Evolutionary conservation across 2,888 invertebrate genomes (phyloP).

Genomic region (Cheilosia pagana): DNA sequence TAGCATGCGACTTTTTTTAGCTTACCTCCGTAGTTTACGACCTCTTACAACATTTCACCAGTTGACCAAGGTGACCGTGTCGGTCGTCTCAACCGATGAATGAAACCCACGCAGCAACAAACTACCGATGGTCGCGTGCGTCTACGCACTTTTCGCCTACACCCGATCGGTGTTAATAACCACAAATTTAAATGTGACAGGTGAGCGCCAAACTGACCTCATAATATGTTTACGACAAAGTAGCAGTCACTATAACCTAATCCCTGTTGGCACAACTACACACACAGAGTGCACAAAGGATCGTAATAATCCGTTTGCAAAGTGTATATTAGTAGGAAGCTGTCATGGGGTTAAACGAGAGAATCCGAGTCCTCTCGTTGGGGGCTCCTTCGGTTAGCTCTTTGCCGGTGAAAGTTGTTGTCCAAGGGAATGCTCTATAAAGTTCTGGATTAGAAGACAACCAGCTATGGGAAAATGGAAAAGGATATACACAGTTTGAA

Average conservation of each 20-base stretch:
- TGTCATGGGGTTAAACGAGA: neutral
- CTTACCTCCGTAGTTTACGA: constrained; percentile 23
- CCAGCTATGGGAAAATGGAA: neutral
- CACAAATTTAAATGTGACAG: neutral
- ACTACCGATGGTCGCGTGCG: constrained; percentile 27
- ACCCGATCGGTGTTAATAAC: neutral
- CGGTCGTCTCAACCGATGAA: constrained; percentile 7
- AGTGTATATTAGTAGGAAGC: constrained; percentile 8
- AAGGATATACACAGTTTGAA: neutral
- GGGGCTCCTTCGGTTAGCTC: neutral
- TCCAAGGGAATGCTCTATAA: neutral
- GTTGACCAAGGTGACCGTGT: constrained; percentile 35
- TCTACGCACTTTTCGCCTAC: constrained; percentile 18
- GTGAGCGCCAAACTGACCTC: neutral
- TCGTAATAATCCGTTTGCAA: constrained; percentile 31
- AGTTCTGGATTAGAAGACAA: constrained; percentile 36
- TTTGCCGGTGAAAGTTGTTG: constrained; percentile 5
- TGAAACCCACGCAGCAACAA: constrained; percentile 22
- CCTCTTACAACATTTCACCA: constrained; percentile 38
- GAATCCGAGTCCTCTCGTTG: constrained; percentile 8
- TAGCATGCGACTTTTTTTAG: constrained; percentile 6
- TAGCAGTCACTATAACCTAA: neutral
- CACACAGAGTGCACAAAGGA: neutral
- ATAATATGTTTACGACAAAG: neutral
- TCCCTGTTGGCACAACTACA: neutral